Percentiles rank a stretch among this genome's conserved stretches.
These are phyloP conservation scores for Chaetops frenatus DNA, from an alignment of 2,113 vertebrate species.

Conservation along the genomic window DNA sequence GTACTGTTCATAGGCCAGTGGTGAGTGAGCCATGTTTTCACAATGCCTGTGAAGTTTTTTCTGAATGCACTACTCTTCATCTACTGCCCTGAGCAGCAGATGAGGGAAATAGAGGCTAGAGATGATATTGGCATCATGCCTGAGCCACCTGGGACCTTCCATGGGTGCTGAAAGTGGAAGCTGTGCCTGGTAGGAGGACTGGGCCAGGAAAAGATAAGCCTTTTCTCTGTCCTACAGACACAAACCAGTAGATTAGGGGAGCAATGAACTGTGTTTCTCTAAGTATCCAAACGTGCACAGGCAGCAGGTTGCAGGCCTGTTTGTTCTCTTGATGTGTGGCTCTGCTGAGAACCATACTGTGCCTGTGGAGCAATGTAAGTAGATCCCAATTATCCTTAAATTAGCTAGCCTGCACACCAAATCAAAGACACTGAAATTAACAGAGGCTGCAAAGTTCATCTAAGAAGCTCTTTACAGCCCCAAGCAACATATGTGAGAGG, in stretches of 20 bases:
- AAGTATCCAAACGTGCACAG: not conserved
- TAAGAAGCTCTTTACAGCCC: not conserved
- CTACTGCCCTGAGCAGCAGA: not conserved
- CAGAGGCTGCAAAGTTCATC: not conserved
- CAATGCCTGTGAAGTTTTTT: not conserved
- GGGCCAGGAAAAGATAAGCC: not conserved
- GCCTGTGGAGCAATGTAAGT: not conserved
- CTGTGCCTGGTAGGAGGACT: not conserved
- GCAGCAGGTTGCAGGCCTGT: not conserved
- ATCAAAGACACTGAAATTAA: not conserved
- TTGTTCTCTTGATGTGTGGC: not conserved
- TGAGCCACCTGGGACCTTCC: not conserved
- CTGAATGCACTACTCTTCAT: not conserved
- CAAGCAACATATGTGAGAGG: not conserved
- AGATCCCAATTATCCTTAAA: not conserved
- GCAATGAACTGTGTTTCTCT: accelerated
- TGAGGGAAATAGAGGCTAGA: not conserved
- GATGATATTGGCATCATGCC: not conserved
- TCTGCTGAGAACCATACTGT: not conserved
- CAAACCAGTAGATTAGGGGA: not conserved
- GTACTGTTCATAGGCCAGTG: not conserved
- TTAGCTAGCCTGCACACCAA: not conserved
- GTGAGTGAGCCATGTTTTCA: not conserved
- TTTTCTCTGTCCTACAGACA: not conserved
- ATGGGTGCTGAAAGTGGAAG: not conserved